Conservation (phyloP, 1,140 invertebrate genomes). For the Cryptotermes secundus region DNA sequence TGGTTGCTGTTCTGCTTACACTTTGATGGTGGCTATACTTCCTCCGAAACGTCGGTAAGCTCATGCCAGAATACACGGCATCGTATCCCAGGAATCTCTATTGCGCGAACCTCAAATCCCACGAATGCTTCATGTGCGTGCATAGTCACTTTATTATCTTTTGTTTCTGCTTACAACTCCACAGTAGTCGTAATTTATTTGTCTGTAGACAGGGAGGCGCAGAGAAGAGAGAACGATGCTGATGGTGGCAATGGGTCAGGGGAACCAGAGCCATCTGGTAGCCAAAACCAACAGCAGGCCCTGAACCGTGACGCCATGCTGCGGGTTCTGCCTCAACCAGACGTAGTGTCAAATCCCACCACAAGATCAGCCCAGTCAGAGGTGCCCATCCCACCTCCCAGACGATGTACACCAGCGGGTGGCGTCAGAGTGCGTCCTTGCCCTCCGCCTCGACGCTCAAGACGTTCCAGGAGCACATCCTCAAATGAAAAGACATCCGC, state of each 20-base stretch:
- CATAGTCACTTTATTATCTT: too few species aligned
- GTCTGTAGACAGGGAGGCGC: background rate
- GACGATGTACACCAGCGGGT: background rate
- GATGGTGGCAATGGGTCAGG: too few species aligned
- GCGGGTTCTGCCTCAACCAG: background rate
- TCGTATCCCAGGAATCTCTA: too few species aligned
- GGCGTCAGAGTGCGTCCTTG: background rate
- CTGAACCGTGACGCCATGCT: background rate
- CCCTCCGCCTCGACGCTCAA: background rate
- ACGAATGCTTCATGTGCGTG: too few species aligned
- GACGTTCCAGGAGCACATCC: background rate
- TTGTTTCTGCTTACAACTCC: too few species aligned
- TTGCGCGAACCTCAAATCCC: too few species aligned
- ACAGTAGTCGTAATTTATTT: too few species aligned
- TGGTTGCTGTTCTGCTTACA: too few species aligned
- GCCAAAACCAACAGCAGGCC: background rate
- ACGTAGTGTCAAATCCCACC: background rate
- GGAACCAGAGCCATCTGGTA: background rate
- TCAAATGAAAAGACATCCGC: background rate
- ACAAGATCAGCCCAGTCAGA: background rate
- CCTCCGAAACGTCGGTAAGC: too few species aligned
- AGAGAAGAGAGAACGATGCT: background rate
- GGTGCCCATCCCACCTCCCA: background rate
- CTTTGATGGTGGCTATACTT: too few species aligned
- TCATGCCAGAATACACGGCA: too few species aligned